Evolutionary conservation across 1,140 invertebrate genomes (phyloP).

Genomic region (Chymomyza costata): DNA sequence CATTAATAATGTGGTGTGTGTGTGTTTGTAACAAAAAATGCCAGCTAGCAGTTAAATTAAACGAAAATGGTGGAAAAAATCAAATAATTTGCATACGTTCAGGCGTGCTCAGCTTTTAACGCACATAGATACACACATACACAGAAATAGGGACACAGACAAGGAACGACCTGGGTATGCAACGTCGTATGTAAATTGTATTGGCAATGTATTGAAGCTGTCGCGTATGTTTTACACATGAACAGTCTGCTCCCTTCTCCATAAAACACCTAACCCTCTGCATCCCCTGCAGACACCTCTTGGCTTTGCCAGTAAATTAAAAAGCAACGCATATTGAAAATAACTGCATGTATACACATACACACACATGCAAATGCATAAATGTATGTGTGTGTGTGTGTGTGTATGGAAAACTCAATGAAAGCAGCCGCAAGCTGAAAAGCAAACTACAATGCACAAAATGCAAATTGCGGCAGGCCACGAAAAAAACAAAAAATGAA

Average conservation of each 20-base stretch:
- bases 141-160: too few species aligned
- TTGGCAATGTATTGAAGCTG: slow-evolving; percentile 20
- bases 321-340: slow-evolving; percentile 16
- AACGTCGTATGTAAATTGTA: slow-evolving; percentile 15
- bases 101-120: slow-evolving; percentile 9
- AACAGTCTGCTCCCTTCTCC: too few species aligned
- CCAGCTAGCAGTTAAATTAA: slow-evolving; percentile 60
- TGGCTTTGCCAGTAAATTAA: slow-evolving; percentile 27
- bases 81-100: slow-evolving; percentile 32
- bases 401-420: slow-evolving; percentile 24
- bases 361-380: too few species aligned
- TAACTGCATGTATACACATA: too few species aligned
- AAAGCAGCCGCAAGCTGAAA: slow-evolving; percentile 30
- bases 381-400: too few species aligned
- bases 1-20: too few species aligned
- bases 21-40: slow-evolving; percentile 61
- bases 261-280: too few species aligned
- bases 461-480: neutral
- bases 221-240: neutral
- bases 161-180: slow-evolving; percentile 17
- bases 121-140: too few species aligned
- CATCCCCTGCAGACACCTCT: too few species aligned
- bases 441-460: slow-evolving; percentile 21
- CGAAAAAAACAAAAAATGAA: too few species aligned
- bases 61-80: slow-evolving; percentile 20